Percentiles rank a stretch among this genome's conserved stretches.
phyloP scores from a whole-genome alignment of 2,113 vertebrate species.

The Xenopus tropicalis region UCB_Xtro_10.0 CM004448.2:150669501-150670000 shows the following conservation, averaged over 20 bases:
- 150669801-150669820: not conserved
- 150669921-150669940: too few species aligned
- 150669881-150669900: too few species aligned
- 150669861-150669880: not conserved
- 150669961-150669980: too few species aligned
- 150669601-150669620: not conserved
- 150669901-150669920: too few species aligned
- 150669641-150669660: not conserved
- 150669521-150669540: not conserved
- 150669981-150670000: too few species aligned
- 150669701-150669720: not conserved
- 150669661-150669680: too few species aligned
- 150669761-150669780: not conserved
- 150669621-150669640: not conserved
- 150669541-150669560: too few species aligned
- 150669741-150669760: not conserved
- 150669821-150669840: not conserved
- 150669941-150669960: too few species aligned
- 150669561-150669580: too few species aligned
- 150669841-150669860: constrained; percentile 13
- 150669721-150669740: not conserved
- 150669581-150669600: not conserved
- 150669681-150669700: too few species aligned
- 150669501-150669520: too few species aligned
- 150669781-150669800: not conserved